Conservation (phyloP, 1,140 invertebrate species). For the Diorhabda elongata region DNA sequence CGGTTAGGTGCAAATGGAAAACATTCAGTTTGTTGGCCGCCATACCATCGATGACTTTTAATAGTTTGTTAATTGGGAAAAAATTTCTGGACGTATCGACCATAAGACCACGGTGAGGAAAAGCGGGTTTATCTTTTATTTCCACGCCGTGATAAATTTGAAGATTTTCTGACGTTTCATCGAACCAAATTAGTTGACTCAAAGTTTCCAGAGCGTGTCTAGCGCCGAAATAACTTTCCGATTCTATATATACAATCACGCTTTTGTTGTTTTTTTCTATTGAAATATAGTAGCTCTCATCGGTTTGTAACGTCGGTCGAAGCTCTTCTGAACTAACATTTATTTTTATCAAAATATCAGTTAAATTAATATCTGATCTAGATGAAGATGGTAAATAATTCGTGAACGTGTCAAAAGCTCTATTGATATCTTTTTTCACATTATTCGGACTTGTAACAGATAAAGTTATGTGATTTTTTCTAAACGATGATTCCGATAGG, state of each 20-base stretch:
- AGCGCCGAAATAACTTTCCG: constrained; percentile 67
- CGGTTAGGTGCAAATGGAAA: constrained; percentile 80
- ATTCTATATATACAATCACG: constrained; percentile 58
- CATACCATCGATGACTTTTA: constrained; percentile 71
- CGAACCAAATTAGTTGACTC: constrained; percentile 71
- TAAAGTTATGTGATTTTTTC: constrained; percentile 44
- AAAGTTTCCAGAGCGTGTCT: constrained; percentile 75
- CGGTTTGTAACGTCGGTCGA: constrained; percentile 55
- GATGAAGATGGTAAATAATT: background rate
- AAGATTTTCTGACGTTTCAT: constrained; percentile 53
- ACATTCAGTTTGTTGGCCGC: constrained; percentile 74
- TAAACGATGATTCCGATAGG: constrained; percentile 44
- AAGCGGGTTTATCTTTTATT: constrained; percentile 56
- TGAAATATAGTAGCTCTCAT: constrained; percentile 67
- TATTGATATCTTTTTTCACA: constrained; percentile 13
- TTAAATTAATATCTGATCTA: background rate
- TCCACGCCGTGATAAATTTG: constrained; percentile 50
- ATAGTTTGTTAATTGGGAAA: constrained; percentile 61
- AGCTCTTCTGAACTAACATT: constrained; percentile 19
- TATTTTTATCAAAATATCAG: constrained; percentile 19
- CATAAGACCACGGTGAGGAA: constrained; percentile 64
- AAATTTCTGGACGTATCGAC: constrained; percentile 76
- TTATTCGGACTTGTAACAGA: constrained; percentile 34
- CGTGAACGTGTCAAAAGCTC: constrained; percentile 18
- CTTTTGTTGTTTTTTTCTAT: constrained; percentile 51